A percentile compares a stretch with the other conserved stretches of the same genome.
phyloP scores from a whole-genome alignment of 2,888 invertebrate genomes.

The Oscheius sp. region DNA sequence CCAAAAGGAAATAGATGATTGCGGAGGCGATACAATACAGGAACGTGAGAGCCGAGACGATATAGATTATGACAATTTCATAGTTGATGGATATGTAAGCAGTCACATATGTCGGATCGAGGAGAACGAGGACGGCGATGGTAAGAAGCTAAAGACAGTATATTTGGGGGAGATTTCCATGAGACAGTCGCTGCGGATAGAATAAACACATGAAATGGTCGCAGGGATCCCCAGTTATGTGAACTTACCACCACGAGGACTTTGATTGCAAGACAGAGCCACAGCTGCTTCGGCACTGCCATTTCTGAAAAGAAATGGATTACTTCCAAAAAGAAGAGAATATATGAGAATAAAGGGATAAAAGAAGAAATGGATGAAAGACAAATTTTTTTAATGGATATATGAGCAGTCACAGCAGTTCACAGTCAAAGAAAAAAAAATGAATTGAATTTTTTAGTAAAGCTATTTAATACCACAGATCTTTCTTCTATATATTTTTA shows the following conservation, averaged over 20 bases:
- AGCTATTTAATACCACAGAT: no score
- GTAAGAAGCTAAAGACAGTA: constrained; percentile 21
- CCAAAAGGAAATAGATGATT: constrained; percentile 63
- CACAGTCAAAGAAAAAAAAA: neutral
- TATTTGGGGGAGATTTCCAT: no score
- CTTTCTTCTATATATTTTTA: no score
- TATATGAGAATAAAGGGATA: neutral
- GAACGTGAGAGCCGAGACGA: constrained; percentile 63
- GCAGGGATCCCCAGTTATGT: neutral
- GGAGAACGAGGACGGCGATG: constrained; percentile 52
- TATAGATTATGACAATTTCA: constrained; percentile 64
- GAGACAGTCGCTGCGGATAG: neutral
- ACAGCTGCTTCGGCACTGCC: constrained; percentile 65
- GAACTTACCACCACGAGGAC: constrained; percentile 63
- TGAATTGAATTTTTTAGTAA: no score
- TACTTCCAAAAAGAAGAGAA: neutral
- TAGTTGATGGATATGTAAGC: constrained; percentile 69
- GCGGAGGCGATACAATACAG: constrained; percentile 67
- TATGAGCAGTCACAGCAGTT: neutral
- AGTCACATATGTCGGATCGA: constrained; percentile 67
- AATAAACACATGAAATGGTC: constrained; percentile 12
- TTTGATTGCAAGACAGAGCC: constrained; percentile 62
- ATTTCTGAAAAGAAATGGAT: constrained; percentile 33
- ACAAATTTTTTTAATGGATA: neutral
- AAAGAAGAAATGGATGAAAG: neutral